phyloP scores from a whole-genome alignment of 2,113 vertebrate species.

The Nerophis lumbriciformis region DNA sequence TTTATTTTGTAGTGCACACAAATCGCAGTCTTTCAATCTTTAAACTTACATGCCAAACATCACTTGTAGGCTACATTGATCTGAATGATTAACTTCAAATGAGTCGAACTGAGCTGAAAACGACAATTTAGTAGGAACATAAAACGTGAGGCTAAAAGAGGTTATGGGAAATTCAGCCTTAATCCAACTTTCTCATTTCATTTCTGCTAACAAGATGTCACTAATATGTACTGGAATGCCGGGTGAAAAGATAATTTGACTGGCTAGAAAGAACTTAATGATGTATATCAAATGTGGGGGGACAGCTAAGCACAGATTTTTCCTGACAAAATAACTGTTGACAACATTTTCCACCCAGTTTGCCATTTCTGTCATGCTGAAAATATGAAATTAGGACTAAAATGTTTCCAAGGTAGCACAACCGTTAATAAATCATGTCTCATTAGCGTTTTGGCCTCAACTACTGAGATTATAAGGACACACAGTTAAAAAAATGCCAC shows the following conservation, averaged over 20 bases:
- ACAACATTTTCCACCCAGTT: slow-evolving; percentile 67
- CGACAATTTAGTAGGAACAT: slow-evolving; percentile 25
- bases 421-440: slow-evolving; percentile 62
- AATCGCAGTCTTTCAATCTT: too few relatives aligned
- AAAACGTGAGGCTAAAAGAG: slow-evolving; percentile 7
- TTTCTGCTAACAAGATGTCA: slow-evolving; percentile 74
- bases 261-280: slow-evolving; percentile 72
- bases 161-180: slow-evolving; percentile 22
- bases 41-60: slow-evolving; percentile 22
- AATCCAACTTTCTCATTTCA: slow-evolving; percentile 55
- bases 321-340: slow-evolving; percentile 70
- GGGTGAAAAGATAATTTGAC: slow-evolving; percentile 69
- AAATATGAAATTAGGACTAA: slow-evolving; percentile 62
- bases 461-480: slow-evolving; percentile 61
- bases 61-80: slow-evolving; percentile 46
- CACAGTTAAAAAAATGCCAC: slow-evolving; percentile 44
- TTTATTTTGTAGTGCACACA: too few relatives aligned
- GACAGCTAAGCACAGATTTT: slow-evolving; percentile 66
- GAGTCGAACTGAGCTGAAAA: slow-evolving; percentile 29
- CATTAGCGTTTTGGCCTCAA: slow-evolving; percentile 60
- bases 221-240: slow-evolving; percentile 77
- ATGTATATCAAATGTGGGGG: slow-evolving; percentile 74
- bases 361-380: slow-evolving; percentile 60
- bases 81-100: slow-evolving; percentile 50
- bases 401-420: slow-evolving; percentile 58